These are phyloP conservation scores for Lamellibrachia columna DNA, from an alignment of 2,888 invertebrate species.

Conservation along the genomic window DNA sequence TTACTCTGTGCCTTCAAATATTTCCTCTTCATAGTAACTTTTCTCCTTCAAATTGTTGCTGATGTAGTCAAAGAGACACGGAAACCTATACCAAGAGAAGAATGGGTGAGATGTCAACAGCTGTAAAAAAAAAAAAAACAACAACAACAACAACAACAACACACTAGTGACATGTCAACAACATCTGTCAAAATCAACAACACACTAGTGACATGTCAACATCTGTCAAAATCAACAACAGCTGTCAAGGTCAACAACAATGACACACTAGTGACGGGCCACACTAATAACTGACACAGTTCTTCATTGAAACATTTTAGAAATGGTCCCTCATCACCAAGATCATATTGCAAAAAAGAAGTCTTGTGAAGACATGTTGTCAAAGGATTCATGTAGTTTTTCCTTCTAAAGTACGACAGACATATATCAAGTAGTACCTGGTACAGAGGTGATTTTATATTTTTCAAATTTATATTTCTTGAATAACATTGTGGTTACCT, in stretches of 20 bases:
- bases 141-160: conserved; percentile 7
- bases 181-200: no score
- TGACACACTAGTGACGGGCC: no score
- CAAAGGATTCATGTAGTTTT: neutral
- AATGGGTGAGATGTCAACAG: neutral
- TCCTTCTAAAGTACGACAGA: neutral
- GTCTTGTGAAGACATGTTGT: neutral
- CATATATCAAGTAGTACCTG: neutral
- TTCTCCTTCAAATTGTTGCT: conserved; percentile 52
- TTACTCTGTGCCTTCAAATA: conserved; percentile 72
- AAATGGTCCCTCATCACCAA: neutral
- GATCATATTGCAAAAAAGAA: neutral
- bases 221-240: no score
- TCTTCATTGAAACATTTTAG: neutral
- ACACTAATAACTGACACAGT: no score
- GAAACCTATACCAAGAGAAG: conserved; percentile 69
- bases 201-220: neutral
- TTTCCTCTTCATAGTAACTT: conserved; percentile 68
- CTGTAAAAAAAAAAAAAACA: neutral
- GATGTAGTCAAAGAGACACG: conserved; percentile 77
- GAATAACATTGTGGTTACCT: neutral
- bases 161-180: no score
- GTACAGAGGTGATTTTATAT: no score
- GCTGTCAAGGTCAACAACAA: no score
- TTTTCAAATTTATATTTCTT: neutral